These are phyloP conservation scores for Stenopsyche tienmushanensis DNA, from an alignment of 1,140 invertebrate genomes.

Conservation along the genomic window DNA sequence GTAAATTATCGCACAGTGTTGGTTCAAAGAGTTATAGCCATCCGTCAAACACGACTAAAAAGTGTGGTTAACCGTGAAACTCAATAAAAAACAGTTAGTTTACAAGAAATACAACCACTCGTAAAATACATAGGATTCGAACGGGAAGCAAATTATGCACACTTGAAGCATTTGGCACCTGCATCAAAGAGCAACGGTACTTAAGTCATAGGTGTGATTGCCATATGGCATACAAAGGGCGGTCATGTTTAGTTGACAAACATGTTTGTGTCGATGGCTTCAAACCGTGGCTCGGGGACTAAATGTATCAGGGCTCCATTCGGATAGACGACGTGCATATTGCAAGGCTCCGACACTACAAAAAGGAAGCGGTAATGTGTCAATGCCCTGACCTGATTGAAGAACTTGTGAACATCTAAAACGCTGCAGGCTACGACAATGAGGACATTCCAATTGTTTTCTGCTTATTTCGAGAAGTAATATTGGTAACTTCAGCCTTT, in stretches of 20 bases:
- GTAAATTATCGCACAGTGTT: too few species aligned
- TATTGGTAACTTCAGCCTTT: too few species aligned
- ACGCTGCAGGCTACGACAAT: slow-evolving; percentile 16
- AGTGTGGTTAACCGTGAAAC: too few species aligned
- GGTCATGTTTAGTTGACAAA: neutral
- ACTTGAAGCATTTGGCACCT: neutral
- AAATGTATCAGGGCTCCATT: neutral
- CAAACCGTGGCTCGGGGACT: too few species aligned
- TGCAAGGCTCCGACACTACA: neutral
- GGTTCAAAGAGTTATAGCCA: too few species aligned
- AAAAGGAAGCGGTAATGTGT: slow-evolving; percentile 3
- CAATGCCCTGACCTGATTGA: slow-evolving; percentile 21
- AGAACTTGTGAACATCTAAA: slow-evolving; percentile 20
- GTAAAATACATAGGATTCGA: too few species aligned
- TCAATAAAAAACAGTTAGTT: too few species aligned
- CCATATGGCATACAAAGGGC: neutral
- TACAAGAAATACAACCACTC: too few species aligned
- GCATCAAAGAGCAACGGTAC: neutral
- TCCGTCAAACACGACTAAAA: too few species aligned
- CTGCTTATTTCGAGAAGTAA: too few species aligned
- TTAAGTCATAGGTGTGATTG: neutral
- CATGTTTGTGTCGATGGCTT: neutral
- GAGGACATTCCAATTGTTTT: slow-evolving; percentile 18
- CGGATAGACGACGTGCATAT: neutral
- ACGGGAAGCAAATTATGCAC: neutral